Evolutionary conservation across 2,888 invertebrate species (phyloP).

Genomic region (Steinernema carpocapsae): DNA sequence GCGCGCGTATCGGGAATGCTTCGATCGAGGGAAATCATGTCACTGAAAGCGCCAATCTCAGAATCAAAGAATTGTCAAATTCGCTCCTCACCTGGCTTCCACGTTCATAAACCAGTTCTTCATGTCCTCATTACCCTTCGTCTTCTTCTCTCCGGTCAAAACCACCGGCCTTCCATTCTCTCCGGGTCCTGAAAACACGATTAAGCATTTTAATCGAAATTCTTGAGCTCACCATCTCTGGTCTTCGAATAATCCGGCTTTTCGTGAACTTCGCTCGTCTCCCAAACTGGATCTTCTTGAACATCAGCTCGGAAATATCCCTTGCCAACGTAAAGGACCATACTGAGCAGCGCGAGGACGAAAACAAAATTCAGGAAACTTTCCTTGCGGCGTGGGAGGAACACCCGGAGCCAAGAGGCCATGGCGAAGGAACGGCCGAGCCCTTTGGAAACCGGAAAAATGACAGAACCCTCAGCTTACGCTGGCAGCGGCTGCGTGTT

Average conservation of each 20-base stretch:
- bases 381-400: slow-evolving; percentile 4
- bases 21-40: slow-evolving; percentile 72
- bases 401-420: too few species aligned
- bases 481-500: too few species aligned
- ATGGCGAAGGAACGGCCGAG: too few species aligned
- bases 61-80: too few species aligned
- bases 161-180: slow-evolving; percentile 56
- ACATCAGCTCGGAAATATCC: too few species aligned
- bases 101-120: slow-evolving; percentile 67
- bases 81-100: too few species aligned
- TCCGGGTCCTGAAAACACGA: slow-evolving; percentile 52
- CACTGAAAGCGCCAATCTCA: too few species aligned
- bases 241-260: background rate
- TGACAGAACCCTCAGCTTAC: too few species aligned
- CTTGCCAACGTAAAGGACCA: background rate
- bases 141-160: slow-evolving; percentile 45
- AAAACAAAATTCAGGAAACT: background rate
- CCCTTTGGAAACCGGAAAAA: too few species aligned
- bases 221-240: background rate
- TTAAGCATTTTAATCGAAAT: slow-evolving; percentile 42
- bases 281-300: too few species aligned
- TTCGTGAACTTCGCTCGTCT: background rate
- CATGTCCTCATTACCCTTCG: slow-evolving; percentile 50
- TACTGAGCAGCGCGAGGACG: background rate
- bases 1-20: slow-evolving; percentile 70